Evolutionary conservation across 2,113 vertebrate genomes (phyloP).

Genomic region (Pao palembangensis): DNA sequence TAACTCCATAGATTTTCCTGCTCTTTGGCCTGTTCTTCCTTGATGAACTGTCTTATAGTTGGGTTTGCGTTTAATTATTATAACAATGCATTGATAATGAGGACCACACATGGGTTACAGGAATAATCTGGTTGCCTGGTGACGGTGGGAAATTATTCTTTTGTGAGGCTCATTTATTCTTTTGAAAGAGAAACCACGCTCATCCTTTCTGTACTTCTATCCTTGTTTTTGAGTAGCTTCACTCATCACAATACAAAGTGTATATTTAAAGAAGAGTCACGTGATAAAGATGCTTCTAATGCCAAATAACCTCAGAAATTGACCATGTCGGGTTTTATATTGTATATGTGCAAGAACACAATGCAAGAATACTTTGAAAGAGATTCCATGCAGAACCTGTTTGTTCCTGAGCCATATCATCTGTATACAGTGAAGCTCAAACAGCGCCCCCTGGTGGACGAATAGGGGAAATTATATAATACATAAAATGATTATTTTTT

Average conservation of each 20-base stretch:
- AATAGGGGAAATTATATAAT: background rate
- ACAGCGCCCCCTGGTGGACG: conserved; percentile 25
- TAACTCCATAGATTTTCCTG: background rate
- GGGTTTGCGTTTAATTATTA: conserved; percentile 9
- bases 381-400: too few relatives aligned
- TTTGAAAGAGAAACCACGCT: conserved; percentile 1
- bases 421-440: too few relatives aligned
- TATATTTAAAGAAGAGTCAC: too few relatives aligned
- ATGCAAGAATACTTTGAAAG: too few relatives aligned
- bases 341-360: too few relatives aligned
- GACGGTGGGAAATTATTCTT: conserved; percentile 9
- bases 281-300: too few relatives aligned
- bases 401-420: too few relatives aligned
- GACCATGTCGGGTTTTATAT: too few relatives aligned
- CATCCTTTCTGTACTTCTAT: background rate
- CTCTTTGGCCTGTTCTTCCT: background rate
- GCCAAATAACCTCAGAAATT: too few relatives aligned
- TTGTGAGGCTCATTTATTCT: conserved; percentile 30
- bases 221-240: conserved; percentile 1
- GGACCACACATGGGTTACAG: conserved; percentile 22
- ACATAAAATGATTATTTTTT: background rate
- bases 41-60: too few relatives aligned
- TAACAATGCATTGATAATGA: conserved; percentile 1
- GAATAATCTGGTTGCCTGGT: conserved; percentile 40
- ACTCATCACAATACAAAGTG: background rate